These are phyloP conservation scores for Turdus rufiventris DNA, from an alignment of 2,113 vertebrate species.

Conservation along the genomic window DNA sequence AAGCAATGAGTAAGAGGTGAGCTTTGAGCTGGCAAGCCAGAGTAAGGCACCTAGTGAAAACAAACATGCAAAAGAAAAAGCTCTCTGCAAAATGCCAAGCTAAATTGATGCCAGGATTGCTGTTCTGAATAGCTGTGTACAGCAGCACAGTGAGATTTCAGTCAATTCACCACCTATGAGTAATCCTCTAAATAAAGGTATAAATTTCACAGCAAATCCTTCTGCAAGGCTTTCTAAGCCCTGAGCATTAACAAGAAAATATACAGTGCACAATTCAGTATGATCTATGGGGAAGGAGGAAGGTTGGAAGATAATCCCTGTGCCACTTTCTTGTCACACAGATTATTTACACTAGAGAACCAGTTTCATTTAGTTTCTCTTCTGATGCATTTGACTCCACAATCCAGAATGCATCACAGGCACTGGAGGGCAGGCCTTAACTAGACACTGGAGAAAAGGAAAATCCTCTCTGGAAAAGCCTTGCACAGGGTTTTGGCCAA, in stretches of 20 bases:
- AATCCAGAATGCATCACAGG: background rate
- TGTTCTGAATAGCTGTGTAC: background rate
- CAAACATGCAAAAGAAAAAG: background rate
- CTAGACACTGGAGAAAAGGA: background rate
- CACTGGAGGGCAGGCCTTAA: background rate
- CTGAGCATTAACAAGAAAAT: background rate
- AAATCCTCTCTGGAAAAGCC: background rate
- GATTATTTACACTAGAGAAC: background rate
- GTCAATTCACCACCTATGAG: background rate
- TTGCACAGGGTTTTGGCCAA: background rate
- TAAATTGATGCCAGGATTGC: background rate
- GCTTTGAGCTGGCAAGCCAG: background rate
- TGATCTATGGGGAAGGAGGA: background rate
- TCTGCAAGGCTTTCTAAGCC: background rate
- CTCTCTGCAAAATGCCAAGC: background rate
- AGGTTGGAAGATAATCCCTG: background rate
- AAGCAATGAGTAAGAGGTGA: background rate
- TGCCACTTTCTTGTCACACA: background rate
- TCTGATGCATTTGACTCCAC: background rate
- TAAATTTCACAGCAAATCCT: slow-evolving; percentile 11
- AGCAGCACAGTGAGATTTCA: background rate
- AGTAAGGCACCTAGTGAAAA: background rate
- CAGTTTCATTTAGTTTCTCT: background rate
- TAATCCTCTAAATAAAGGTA: background rate
- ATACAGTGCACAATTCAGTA: background rate